phyloP scores from a whole-genome alignment of 2,888 invertebrate genomes.

The Eupithecia exiguata region DNA sequence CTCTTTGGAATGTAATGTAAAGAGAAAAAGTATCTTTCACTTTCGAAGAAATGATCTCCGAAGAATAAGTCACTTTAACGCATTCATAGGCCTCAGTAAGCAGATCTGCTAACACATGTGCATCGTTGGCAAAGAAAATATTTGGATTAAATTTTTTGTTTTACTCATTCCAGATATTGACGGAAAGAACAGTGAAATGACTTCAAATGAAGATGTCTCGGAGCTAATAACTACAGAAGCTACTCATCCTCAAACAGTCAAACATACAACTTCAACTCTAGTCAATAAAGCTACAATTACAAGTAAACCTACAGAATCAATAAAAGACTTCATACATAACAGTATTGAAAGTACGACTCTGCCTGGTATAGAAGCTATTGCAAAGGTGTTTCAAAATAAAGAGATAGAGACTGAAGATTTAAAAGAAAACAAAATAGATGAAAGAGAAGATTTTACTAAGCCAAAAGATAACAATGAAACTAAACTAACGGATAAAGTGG shows the following conservation, averaged over 20 bases:
- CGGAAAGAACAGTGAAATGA: constrained; percentile 59
- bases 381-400: constrained; percentile 5
- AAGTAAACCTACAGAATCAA: neutral
- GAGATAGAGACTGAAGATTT: constrained; percentile 2
- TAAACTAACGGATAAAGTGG: constrained; percentile 24
- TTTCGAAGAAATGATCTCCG: no score
- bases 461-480: constrained; percentile 13
- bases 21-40: no score
- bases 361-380: constrained; percentile 5
- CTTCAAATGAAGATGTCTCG: constrained; percentile 30
- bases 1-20: no score
- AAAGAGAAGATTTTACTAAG: constrained; percentile 7
- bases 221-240: neutral
- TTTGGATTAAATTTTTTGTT: neutral
- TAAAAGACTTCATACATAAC: constrained; percentile 19
- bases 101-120: no score
- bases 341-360: constrained; percentile 21
- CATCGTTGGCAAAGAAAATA: no score
- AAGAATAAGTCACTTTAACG: no score
- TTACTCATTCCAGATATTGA: constrained; percentile 58
- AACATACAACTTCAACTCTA: neutral
- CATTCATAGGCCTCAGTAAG: no score
- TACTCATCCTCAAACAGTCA: neutral
- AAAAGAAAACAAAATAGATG: constrained; percentile 12
- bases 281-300: neutral